These are phyloP conservation scores for Cantharis flavilabris DNA, from an alignment of 2,888 invertebrate species.

Conservation along the genomic window DNA sequence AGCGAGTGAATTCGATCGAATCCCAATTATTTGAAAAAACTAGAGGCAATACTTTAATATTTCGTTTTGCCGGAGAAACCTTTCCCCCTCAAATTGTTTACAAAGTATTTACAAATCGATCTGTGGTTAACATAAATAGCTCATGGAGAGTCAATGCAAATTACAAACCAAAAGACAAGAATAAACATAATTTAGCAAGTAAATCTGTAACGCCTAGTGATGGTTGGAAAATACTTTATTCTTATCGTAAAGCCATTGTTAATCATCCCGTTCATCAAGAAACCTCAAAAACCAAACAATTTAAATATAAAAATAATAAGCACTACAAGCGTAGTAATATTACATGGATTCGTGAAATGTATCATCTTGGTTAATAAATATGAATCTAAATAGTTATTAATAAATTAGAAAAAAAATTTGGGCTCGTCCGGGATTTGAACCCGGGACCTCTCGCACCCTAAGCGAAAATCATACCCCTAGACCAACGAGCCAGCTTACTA, in stretches of 20 bases:
- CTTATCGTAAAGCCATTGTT: conserved; percentile 3
- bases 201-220: not conserved
- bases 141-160: conserved; percentile 1
- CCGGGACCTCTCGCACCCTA: conserved; percentile 67
- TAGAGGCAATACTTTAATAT: conserved; percentile 34
- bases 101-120: conserved; percentile 35
- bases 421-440: conserved; percentile 64
- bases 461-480: conserved; percentile 73
- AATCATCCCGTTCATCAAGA: not conserved
- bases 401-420: conserved; percentile 35
- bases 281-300: not conserved
- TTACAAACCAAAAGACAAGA: not conserved
- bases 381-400: not conserved
- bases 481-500: conserved; percentile 64
- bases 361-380: conserved; percentile 3
- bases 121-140: conserved; percentile 7
- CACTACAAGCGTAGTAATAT: conserved; percentile 6
- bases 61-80: conserved; percentile 39
- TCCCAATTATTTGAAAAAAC: conserved; percentile 38
- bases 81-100: conserved; percentile 46
- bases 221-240: conserved; percentile 26
- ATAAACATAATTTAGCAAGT: not conserved
- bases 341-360: conserved; percentile 20
- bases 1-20: conserved; percentile 27
- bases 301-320: conserved; percentile 3